These are phyloP conservation scores for Halictus rubicundus DNA, from an alignment of 1,140 invertebrate species.

Conservation along the genomic window DNA sequence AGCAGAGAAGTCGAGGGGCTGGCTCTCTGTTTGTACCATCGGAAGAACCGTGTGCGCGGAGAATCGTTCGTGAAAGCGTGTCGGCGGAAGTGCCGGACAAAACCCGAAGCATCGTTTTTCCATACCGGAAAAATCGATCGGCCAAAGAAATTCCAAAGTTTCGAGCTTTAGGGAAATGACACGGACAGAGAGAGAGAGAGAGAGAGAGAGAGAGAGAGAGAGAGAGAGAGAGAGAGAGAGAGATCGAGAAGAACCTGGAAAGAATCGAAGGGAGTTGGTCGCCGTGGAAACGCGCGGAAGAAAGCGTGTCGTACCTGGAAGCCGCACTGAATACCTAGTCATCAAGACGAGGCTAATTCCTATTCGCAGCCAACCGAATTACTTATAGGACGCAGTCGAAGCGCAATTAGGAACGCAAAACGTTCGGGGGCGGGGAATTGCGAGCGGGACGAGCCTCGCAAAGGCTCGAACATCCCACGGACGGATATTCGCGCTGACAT, in stretches of 20 bases:
- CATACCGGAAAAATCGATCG: slow-evolving; percentile 26
- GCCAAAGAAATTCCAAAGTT: slow-evolving; percentile 58
- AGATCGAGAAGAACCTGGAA: neutral
- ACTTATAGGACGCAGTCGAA: neutral
- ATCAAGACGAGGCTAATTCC: slow-evolving; percentile 18
- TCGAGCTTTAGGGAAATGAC: neutral
- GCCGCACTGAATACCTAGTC: slow-evolving; percentile 15
- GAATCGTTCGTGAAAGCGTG: slow-evolving; percentile 63
- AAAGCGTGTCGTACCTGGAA: slow-evolving; percentile 36
- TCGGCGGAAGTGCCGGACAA: slow-evolving; percentile 43
- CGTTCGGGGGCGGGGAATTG: too few relatives aligned
- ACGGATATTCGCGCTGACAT: too few relatives aligned
- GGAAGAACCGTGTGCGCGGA: slow-evolving; percentile 33
- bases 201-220: neutral
- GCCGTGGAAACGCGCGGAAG: neutral
- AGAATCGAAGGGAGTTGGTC: neutral
- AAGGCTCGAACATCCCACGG: too few relatives aligned
- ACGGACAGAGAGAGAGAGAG: neutral
- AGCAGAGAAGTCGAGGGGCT: neutral
- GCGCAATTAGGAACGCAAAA: neutral
- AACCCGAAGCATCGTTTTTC: slow-evolving; percentile 24
- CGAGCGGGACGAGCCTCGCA: too few relatives aligned
- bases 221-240: too few relatives aligned
- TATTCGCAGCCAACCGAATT: neutral
- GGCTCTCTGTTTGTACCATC: slow-evolving; percentile 6